A percentile compares a stretch with the other conserved stretches of the same genome.
Evolutionary conservation across 2,888 invertebrate species (phyloP).

Genomic region (Conistra vaccinii): DNA sequence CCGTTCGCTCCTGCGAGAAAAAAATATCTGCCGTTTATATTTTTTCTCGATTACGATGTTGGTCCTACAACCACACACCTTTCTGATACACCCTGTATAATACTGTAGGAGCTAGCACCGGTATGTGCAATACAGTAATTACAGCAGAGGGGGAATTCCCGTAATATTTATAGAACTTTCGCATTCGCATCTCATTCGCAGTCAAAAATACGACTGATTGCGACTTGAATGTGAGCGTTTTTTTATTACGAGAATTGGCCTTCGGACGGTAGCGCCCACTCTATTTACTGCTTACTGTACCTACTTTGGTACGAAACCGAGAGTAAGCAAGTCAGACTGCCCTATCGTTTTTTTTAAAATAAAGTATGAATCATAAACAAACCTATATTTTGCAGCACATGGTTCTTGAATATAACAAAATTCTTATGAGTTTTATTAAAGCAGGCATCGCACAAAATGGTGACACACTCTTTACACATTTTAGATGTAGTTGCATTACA

Average conservation of each 20-base stretch:
- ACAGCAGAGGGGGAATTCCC: no score
- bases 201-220: no score
- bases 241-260: no score
- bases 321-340: background rate
- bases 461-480: constrained; percentile 84
- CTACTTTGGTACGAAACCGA: background rate
- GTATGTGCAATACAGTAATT: background rate
- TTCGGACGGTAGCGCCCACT: no score
- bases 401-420: constrained; percentile 85
- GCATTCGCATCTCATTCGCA: no score
- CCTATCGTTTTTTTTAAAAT: background rate
- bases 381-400: constrained; percentile 81
- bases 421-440: constrained; percentile 86
- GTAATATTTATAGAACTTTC: no score
- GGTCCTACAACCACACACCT: no score
- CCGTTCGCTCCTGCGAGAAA: no score
- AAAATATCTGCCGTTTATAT: no score
- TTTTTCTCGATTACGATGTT: background rate
- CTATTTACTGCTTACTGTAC: background rate
- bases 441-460: constrained; percentile 81
- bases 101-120: background rate
- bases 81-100: background rate
- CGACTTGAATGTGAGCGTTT: no score
- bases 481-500: constrained; percentile 78
- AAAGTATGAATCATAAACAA: background rate